These are phyloP conservation scores for Mesocentrotus franciscanus DNA, from an alignment of 53 echinoderm and acorn worm species.

Conservation along the genomic window DNA sequence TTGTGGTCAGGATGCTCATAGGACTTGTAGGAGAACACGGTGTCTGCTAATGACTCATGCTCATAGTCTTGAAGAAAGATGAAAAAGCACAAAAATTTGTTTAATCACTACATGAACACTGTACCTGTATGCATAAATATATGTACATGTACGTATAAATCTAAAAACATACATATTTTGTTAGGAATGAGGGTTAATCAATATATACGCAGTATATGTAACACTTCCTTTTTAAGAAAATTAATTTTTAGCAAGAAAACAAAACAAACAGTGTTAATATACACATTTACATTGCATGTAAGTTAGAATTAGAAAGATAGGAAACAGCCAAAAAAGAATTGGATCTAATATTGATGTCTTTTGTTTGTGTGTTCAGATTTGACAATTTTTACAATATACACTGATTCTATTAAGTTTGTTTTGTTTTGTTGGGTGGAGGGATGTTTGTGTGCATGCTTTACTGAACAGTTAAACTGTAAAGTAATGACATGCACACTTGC, in stretches of 20 bases:
- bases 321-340: background rate
- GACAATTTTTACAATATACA: no score
- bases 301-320: background rate
- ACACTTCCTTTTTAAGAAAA: background rate
- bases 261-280: background rate
- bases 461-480: background rate
- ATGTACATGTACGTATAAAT: background rate
- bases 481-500: background rate
- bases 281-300: background rate
- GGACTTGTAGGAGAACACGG: conserved; percentile 90
- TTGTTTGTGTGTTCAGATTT: background rate
- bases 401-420: background rate
- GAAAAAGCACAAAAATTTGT: background rate
- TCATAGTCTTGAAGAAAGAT: conserved; percentile 76
- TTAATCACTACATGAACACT: background rate
- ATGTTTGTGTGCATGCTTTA: background rate
- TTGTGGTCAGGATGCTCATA: conserved; percentile 82
- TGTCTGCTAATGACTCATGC: conserved; percentile 88
- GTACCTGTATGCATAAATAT: no score
- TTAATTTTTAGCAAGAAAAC: background rate
- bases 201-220: background rate
- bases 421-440: background rate
- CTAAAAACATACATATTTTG: background rate
- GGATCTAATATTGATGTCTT: background rate
- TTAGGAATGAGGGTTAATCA: background rate